Base-by-base conservation (phyloP, 2,888 invertebrate species). In the Mermis nigrescens region DNA sequence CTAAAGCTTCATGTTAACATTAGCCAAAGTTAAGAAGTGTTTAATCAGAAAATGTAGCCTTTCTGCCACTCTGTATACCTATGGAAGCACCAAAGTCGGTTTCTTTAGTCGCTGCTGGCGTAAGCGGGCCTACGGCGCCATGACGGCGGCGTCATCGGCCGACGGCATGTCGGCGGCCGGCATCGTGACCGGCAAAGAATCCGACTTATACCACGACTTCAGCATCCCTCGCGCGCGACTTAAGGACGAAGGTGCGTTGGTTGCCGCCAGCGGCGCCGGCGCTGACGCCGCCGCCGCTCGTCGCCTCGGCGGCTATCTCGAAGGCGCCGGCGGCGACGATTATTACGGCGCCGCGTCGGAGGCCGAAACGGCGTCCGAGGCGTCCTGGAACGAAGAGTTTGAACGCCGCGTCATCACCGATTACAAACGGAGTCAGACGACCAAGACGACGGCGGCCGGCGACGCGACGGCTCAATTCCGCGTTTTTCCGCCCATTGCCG, bases 181-280 rank as follows among this genome's bases (percentile, higher is more conserved):
- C 12, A n/a, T n/a, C n/a, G n/a, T n/a, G n/a, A 24, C 51, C 51
- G 31, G 31, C 12, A 31, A 53, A 31, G 54, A 53, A 45, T 69
- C 69, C 29, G 60, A 67, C 38, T 71, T 71, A 62, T 67, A 68
- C 59, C 55, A 68, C 1, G 68, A 69, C 45, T 60, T 69, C 32
- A 69, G 68, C 31, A 71, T 71, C 58, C 71, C 71, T 4, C 65
- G 71, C 28, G 69, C 71, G 1, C 70, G 15, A 15, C 15, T 53
- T 12, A 48, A 48, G 48, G 48, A 38, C 38, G 12, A 12, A 12
- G 48, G 12, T 48, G 7, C 48, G 29, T 29, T 31, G 4, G 54
- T 4, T 22, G 31, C 29, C 31, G 27, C 7, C 4, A 31, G 29
- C 31, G 54, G 12, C 15, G 31, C 28, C 4, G 15, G 54, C 29